Evolutionary conservation across 1,140 invertebrate species (phyloP).

Genomic region (Liolophura sinensis): DNA sequence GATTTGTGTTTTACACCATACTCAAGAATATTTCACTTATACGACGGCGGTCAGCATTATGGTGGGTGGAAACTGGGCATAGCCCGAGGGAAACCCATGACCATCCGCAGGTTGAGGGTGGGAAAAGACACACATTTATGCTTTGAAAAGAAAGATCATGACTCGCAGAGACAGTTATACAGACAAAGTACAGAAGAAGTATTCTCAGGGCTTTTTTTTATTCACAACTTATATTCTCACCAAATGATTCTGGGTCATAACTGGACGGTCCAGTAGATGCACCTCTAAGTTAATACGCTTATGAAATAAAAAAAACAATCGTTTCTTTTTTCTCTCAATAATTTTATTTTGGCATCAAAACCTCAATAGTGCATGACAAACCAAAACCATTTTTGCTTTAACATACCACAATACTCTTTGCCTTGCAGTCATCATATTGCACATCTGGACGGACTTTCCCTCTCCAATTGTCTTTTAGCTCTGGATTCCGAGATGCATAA

Average conservation of each 20-base stretch:
- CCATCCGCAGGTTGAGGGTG: too few species aligned
- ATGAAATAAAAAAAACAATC: conserved; percentile 4
- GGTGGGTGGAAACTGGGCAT: too few species aligned
- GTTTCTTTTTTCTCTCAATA: conserved; percentile 8
- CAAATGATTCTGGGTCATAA: too few species aligned
- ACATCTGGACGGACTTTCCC: conserved; percentile 30
- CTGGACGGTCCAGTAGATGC: too few species aligned
- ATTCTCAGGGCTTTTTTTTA: too few species aligned
- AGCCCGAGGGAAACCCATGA: too few species aligned
- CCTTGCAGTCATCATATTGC: conserved; percentile 14
- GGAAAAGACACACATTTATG: background rate
- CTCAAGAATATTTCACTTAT: too few species aligned
- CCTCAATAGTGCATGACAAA: background rate
- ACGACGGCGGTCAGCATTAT: too few species aligned
- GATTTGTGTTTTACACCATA: too few species aligned
- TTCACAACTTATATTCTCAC: too few species aligned
- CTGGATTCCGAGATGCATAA: conserved; percentile 37
- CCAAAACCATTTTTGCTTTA: background rate
- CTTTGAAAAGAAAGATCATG: background rate
- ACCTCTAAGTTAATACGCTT: too few species aligned
- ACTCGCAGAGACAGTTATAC: background rate
- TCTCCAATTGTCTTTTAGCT: conserved; percentile 41
- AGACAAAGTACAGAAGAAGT: too few species aligned
- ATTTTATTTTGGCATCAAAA: conserved; percentile 4
- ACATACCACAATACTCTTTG: background rate